Base-by-base conservation (phyloP, 1,140 invertebrate genomes). In the Rhopalosiphum padi region DNA sequence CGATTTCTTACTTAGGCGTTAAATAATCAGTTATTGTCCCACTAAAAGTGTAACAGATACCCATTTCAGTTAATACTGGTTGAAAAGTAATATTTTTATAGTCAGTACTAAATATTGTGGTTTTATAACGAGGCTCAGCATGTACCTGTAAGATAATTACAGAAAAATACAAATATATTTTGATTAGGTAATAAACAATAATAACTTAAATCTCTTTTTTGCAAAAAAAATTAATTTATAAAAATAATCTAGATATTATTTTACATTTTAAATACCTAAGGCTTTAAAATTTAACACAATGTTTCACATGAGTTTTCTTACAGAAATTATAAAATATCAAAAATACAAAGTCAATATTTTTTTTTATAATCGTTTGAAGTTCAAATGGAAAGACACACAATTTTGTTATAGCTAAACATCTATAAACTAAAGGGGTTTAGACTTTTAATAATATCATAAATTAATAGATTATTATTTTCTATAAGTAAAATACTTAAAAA, bases 21-120 rank as follows among this genome's bases (percentile, higher is more conserved):
- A 94, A 93, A 60, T 94, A 94, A 82, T 94, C 83, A 30, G 94
- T 53, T 48, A 94, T 90, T 25, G 90, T 85, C 0, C 94, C 94
- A 55, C 94, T 94, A 83, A 94, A 94, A n/a, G 94, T 94, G 60
- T 94, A 94, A 83, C 94, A 95, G 15, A 94, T 93, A 21, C 94
- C 94, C 94, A 94, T 95, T 94, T 94, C 94, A 43, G 94, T 94
- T 15, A 94, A 77, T 22, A 94, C 94, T 43, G 94, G 94, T 21
- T 94, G 7, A 88, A 94, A 94, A 60, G 60, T 94, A 1, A 94
- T 53, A 85, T 94, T 85, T 83, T 94, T 94, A 91, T 94, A 94
- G 2, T 83, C 90, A 30, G 90, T 43, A 41, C 94, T 94, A 68
- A 94, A 94, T 55, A 94, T 93, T 41, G 93, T 94, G 5, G 94